Evolutionary conservation across 1,140 invertebrate species (phyloP), one percentile per base, ranked within the genome.

Genomic region (Paraescarpia echinospica): DNA sequence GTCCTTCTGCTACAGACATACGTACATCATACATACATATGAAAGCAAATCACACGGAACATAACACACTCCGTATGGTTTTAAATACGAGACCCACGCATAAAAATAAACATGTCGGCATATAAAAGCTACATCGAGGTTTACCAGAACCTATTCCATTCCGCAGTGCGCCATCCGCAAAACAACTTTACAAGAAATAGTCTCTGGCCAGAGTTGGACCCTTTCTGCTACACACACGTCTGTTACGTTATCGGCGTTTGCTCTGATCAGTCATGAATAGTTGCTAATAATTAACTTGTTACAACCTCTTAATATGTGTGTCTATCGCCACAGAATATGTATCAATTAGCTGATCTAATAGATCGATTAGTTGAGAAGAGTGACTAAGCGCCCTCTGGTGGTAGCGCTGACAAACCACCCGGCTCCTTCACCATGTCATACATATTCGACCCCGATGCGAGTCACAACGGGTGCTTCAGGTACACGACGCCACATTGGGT

Each of bases 51-150:
- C 59, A 77, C 22, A 27, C 22, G 59, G 59, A 22, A 31, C 59
- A 77, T 77, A 77, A 77, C 59, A 77, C 41, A 41, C 41, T 41
- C 41, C 41, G 41, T 41, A 41, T 77, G 59, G 14, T 77, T 77
- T 51, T 77, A 77, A 77, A 77, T 77, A 77, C 59, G 22, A 77
- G 59, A 77, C 59, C 59, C 59, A 77, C 27, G 59, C 59, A 77
- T 77, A 77, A 77, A 77, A 77, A 77, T 77, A 77, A 77, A 77
- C 59, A 77, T 77, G 59, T 77, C 22, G 59, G 8, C 59, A 77
- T 77, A 77, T 77, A 77, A 77, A 77, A 77, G 59, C 59, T 77
- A 77, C 59, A 77, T 77, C 27, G 59, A 77, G 59, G 59, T 77
- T 77, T 77, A 4, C 59, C 59, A 77, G 59, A 77, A 77, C 22